Evolutionary conservation across 1,140 invertebrate species (phyloP), one percentile per base, ranked within the genome.

Genomic region (Drosophila bocki): DNA sequence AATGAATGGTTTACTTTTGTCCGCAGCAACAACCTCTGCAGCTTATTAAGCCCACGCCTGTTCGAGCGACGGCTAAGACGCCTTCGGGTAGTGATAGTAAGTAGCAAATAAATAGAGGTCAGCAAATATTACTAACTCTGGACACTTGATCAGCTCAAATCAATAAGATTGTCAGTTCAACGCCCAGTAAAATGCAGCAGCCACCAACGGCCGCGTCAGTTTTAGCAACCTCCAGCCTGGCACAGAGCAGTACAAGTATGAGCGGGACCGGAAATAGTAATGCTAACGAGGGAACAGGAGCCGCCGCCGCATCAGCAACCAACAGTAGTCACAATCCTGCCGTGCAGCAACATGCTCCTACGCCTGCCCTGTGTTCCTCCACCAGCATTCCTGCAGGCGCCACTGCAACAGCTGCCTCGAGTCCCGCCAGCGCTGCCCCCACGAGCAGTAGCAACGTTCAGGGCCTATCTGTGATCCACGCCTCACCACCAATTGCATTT

Each of bases 41-140:
- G 94, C 95, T 95, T 79, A 94, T 96, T 39, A 96, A 96, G 93
- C 96, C 96, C 19, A 96, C 94, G 74, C 95, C 96, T 60, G 95
- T 97, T 50, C 94, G 96, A 93, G 95, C 95, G 35, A 95, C 94
- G 93, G 94, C 95, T 15, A 96, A 95, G 93, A 94, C 94, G 51
- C 93, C 93, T 85, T 94, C 91, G 61, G 62, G 77, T 75, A 82
- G 80, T 84, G 90, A 91, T 75, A 75, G 90, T 91, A 60, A 83
- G 80, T 82, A 54, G 13, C 19, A 22, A 39, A 39, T 39, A 56
- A 37, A 7, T 26, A 26, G 22, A 1, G 11, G 11, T 3, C 26
- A 41, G 0, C 9, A 47, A 12, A 0, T 63, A 42, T 42, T 11
- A 37, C n/a, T 50, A n/a, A 56, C 0, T 42, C 5, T 60, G 15